Evolutionary conservation across 2,888 invertebrate genomes (phyloP).

Genomic region (Calliphora vomitoria): DNA sequence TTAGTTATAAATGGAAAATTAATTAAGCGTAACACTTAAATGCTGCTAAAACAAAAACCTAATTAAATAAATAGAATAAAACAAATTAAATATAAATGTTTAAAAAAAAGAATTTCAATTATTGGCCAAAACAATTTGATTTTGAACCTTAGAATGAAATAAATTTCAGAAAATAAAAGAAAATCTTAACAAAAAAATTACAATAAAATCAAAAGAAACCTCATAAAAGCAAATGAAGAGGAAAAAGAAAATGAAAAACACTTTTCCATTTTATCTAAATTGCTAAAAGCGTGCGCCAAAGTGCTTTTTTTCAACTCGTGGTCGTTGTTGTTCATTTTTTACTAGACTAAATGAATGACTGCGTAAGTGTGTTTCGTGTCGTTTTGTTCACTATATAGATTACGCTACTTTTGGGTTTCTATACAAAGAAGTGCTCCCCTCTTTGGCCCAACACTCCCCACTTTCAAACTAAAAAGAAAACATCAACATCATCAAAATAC

Average conservation of each 20-base stretch:
- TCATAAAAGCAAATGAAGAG: constrained; percentile 27
- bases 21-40: constrained; percentile 58
- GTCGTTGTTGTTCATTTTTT: constrained; percentile 54
- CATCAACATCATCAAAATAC: constrained; percentile 56
- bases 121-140: not conserved
- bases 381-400: constrained; percentile 71
- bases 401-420: constrained; percentile 54
- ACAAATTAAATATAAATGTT: constrained; percentile 9
- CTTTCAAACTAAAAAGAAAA: constrained; percentile 12
- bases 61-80: not conserved
- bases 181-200: constrained; percentile 26
- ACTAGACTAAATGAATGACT: constrained; percentile 64
- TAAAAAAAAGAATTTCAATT: constrained; percentile 11
- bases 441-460: constrained; percentile 50
- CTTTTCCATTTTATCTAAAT: constrained; percentile 66
- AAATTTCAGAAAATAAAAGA: constrained; percentile 7
- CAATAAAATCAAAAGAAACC: not conserved
- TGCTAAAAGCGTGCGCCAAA: constrained; percentile 74
- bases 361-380: constrained; percentile 72
- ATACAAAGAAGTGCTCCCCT: constrained; percentile 54
- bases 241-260: constrained; percentile 55
- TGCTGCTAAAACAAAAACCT: constrained; percentile 17
- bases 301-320: constrained; percentile 51
- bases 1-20: constrained; percentile 28
- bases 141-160: constrained; percentile 13